Percentiles rank a stretch among this genome's conserved stretches.
phyloP scores from a whole-genome alignment of 1,140 invertebrate species.

The Apis mellifera region Amel_HAv3.1 CM009944.2:8486001-8486500 shows the following conservation, averaged over 20 bases:
- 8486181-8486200: conserved; percentile 66
- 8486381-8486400: too few species aligned
- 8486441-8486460: too few species aligned
- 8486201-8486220: conserved; percentile 52
- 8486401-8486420: too few species aligned
- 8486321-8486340: not conserved
- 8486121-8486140: not conserved
- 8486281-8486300: not conserved
- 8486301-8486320: not conserved
- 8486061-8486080: conserved; percentile 82
- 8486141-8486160: conserved; percentile 13
- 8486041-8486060: conserved; percentile 82
- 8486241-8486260: conserved; percentile 37
- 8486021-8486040: conserved; percentile 83
- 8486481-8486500: too few species aligned
- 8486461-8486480: too few species aligned
- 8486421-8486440: too few species aligned
- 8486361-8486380: too few species aligned
- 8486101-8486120: conserved; percentile 62
- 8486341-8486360: not conserved
- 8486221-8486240: conserved; percentile 38
- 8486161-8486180: conserved; percentile 49
- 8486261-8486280: conserved; percentile 32
- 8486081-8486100: conserved; percentile 78
- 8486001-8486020: conserved; percentile 77